Percentiles rank a stretch among this genome's conserved stretches.
phyloP scores from a whole-genome alignment of 2,888 invertebrate species.

The Ferrisia virgata region DNA sequence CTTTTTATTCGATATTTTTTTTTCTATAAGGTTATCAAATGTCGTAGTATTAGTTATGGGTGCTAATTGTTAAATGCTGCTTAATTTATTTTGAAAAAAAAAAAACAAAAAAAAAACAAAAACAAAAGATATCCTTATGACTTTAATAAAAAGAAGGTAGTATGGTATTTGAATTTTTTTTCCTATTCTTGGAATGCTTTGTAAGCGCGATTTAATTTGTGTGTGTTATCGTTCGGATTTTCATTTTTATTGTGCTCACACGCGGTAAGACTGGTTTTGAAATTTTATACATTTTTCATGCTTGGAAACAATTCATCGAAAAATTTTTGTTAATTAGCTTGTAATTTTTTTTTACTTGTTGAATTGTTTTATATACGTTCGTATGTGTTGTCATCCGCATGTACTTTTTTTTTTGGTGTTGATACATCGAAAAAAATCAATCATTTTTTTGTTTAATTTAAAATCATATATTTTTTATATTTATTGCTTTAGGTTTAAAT shows the following conservation, averaged over 20 bases:
- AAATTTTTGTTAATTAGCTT: slow-evolving; percentile 21
- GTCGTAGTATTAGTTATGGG: slow-evolving; percentile 11
- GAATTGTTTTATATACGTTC: slow-evolving; percentile 27
- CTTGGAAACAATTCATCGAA: slow-evolving; percentile 29
- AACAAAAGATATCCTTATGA: background rate
- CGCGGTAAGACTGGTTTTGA: slow-evolving; percentile 22
- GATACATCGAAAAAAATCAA: background rate
- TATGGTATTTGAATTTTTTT: background rate
- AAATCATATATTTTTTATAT: slow-evolving; percentile 18
- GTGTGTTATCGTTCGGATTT: background rate
- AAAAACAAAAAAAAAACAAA: too few relatives aligned
- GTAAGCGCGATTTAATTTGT: background rate
- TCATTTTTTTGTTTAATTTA: slow-evolving; percentile 15
- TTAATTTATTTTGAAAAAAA: background rate
- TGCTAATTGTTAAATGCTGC: slow-evolving; percentile 21
- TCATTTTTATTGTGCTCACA: background rate
- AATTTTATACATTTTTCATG: slow-evolving; percentile 28
- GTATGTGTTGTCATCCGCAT: background rate
- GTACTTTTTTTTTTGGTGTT: background rate
- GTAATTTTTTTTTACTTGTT: slow-evolving; percentile 1
- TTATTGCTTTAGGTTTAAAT: slow-evolving; percentile 21
- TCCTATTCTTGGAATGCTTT: background rate
- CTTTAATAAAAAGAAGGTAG: background rate
- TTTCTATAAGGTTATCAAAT: background rate
- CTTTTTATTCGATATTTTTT: too few relatives aligned